These are phyloP conservation scores for Hetaerina titia DNA, from an alignment of 2,888 invertebrate genomes.

Conservation along the genomic window DNA sequence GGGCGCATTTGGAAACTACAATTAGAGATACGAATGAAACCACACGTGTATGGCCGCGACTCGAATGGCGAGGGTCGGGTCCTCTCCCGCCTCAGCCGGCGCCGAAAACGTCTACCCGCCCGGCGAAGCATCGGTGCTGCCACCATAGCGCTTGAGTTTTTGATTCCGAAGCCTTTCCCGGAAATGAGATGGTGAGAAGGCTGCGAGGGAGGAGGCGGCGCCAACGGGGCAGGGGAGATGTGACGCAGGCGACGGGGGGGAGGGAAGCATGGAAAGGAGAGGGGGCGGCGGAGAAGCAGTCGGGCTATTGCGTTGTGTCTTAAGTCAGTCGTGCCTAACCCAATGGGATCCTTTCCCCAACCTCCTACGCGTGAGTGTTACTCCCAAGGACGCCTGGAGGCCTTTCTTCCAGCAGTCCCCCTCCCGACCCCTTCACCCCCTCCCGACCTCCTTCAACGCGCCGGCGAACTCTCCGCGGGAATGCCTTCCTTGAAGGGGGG, in stretches of 20 bases:
- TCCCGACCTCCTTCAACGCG: background rate
- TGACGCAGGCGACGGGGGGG: background rate
- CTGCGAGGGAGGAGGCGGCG: background rate
- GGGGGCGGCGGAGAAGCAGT: background rate
- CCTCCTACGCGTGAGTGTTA: conserved; percentile 53
- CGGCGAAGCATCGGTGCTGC: conserved; percentile 34
- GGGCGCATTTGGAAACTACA: no score
- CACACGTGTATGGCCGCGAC: no score
- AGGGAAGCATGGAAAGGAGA: background rate
- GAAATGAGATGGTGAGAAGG: conserved; percentile 43
- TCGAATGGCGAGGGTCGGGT: no score
- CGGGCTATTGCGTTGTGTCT: conserved; percentile 57
- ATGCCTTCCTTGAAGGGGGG: no score
- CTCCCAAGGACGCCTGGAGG: conserved; percentile 48
- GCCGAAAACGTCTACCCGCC: background rate
- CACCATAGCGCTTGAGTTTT: conserved; percentile 32
- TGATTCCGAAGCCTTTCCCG: conserved; percentile 12
- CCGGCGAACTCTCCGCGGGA: background rate
- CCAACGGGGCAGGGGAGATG: background rate
- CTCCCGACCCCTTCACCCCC: background rate
- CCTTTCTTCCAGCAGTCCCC: background rate
- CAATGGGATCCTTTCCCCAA: conserved; percentile 29
- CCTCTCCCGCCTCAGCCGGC: no score
- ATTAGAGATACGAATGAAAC: no score
- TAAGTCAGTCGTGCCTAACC: conserved; percentile 27